A percentile compares a stretch with the other conserved stretches of the same genome.
These are phyloP conservation scores for Andrena praecox DNA, from an alignment of 2,888 invertebrate species.

Conservation along the genomic window DNA sequence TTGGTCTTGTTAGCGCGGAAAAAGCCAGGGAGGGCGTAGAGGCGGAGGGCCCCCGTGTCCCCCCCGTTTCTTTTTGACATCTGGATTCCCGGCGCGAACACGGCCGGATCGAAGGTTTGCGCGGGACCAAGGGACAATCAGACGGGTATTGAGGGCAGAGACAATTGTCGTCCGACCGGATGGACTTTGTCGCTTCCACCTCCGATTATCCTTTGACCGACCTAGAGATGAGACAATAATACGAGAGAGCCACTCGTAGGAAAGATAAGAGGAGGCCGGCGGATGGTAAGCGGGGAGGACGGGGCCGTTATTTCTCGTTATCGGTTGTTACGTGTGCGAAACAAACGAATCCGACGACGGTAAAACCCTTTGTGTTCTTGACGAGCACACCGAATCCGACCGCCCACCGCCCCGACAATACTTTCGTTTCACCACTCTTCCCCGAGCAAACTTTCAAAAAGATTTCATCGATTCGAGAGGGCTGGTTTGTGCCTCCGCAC, in stretches of 20 bases:
- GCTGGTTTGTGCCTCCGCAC: constrained; percentile 32
- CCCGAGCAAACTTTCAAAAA: constrained; percentile 49
- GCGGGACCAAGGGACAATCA: constrained; percentile 67
- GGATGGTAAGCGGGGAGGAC: constrained; percentile 55
- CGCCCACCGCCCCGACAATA: constrained; percentile 33
- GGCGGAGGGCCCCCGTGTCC: not conserved
- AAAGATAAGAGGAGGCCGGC: constrained; percentile 59
- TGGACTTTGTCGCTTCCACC: constrained; percentile 75
- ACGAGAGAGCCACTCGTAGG: constrained; percentile 71
- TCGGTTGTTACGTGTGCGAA: constrained; percentile 74
- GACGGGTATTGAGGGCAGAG: constrained; percentile 70
- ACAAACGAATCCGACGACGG: constrained; percentile 71
- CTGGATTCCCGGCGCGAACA: constrained; percentile 51
- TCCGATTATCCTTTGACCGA: constrained; percentile 81
- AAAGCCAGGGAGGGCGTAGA: constrained; percentile 14
- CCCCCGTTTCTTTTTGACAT: constrained; percentile 53
- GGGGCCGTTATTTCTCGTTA: constrained; percentile 77
- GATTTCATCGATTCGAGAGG: constrained; percentile 44
- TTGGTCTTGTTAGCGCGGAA: constrained; percentile 57
- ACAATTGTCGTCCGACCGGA: constrained; percentile 77
- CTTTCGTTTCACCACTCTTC: constrained; percentile 50
- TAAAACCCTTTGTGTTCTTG: constrained; percentile 67
- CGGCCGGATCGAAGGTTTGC: constrained; percentile 48
- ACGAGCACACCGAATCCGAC: constrained; percentile 56
- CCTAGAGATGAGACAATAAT: constrained; percentile 78